phyloP scores from a whole-genome alignment of 1,140 invertebrate genomes.

The Platyura marginata region DNA sequence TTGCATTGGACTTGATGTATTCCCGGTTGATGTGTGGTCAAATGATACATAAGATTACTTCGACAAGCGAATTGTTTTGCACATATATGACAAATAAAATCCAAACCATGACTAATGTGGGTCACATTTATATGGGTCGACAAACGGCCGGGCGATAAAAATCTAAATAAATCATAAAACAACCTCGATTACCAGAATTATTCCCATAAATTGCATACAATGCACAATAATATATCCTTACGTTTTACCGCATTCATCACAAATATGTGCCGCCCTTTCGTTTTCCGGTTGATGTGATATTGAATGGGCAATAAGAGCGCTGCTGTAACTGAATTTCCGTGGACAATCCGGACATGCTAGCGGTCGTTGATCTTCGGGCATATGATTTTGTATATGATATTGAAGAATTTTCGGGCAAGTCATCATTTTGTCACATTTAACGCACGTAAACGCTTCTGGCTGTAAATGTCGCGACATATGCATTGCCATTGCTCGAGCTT shows the following conservation, averaged over 20 bases:
- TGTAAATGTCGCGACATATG: conserved; percentile 4
- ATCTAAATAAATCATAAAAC: neutral
- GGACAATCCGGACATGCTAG: conserved; percentile 2
- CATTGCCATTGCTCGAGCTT: conserved; percentile 1
- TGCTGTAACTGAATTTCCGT: conserved; percentile 1
- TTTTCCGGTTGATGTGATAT: conserved; percentile 2
- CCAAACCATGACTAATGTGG: neutral
- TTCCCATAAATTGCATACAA: neutral
- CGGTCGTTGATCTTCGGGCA: conserved; percentile 2
- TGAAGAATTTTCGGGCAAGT: conserved; percentile 3
- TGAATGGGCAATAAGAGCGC: conserved; percentile 1
- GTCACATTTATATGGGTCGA: conserved; percentile 1
- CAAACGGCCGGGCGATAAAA: neutral
- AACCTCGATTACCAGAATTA: too few species aligned
- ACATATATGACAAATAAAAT: neutral
- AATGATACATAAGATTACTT: conserved; percentile 3
- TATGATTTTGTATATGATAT: conserved; percentile 4
- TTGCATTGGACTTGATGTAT: conserved; percentile 2
- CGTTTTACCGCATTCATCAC: conserved; percentile 4
- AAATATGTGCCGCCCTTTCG: conserved; percentile 1
- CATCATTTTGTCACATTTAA: conserved; percentile 1
- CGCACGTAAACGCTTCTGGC: conserved; percentile 3
- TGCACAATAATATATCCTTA: neutral
- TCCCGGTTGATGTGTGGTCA: conserved; percentile 2
- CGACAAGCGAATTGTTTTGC: conserved; percentile 1